Conservation (phyloP, 2,113 vertebrate genomes). For the Otocyon megalotis region DNA sequence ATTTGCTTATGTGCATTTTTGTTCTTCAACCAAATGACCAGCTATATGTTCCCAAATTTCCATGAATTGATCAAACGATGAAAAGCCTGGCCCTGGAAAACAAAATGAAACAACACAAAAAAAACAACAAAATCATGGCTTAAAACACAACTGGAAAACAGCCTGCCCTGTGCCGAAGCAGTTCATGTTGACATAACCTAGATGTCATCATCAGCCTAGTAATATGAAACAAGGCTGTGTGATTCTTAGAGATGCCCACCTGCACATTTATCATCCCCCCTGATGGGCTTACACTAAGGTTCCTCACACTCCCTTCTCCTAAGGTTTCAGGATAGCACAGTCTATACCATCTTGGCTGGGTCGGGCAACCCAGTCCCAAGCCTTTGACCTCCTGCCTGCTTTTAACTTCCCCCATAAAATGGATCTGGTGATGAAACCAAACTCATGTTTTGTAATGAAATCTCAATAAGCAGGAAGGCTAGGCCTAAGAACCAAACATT, state of each 20-base stretch:
- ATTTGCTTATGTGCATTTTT: neutral
- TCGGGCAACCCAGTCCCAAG: neutral
- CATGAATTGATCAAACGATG: neutral
- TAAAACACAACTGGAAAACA: neutral
- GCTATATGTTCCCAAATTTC: neutral
- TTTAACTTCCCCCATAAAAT: neutral
- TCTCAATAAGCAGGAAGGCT: neutral
- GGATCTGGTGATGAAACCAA: neutral
- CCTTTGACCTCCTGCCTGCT: neutral
- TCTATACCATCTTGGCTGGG: accelerated
- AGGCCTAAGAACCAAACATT: neutral
- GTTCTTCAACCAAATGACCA: neutral
- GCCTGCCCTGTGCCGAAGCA: too few species aligned
- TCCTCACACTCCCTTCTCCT: neutral
- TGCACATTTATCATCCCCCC: neutral
- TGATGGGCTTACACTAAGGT: too few species aligned
- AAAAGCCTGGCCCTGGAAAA: neutral
- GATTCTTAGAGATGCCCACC: neutral
- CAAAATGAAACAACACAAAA: neutral
- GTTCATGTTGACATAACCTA: neutral
- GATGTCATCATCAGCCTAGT: neutral
- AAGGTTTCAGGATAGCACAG: neutral
- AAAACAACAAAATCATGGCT: neutral
- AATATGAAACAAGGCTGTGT: neutral
- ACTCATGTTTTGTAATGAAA: neutral